Evolutionary conservation across 2,888 invertebrate genomes (phyloP).

Genomic region (Microplitis manilae): DNA sequence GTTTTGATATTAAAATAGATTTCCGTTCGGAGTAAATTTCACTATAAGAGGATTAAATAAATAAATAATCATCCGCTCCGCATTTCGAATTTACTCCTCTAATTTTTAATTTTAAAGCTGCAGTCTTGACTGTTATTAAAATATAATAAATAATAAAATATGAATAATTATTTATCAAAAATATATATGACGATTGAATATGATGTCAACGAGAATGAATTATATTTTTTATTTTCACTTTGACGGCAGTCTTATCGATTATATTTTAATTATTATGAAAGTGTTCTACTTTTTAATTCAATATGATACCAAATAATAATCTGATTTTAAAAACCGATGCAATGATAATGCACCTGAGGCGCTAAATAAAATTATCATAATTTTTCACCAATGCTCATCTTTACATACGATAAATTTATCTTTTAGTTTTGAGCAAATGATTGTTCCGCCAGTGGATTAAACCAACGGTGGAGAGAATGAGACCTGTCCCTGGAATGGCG

Average conservation of each 20-base stretch:
- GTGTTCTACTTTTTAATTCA: conserved; percentile 14
- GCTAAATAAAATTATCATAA: neutral
- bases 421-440: conserved; percentile 8
- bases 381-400: neutral
- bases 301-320: conserved; percentile 12
- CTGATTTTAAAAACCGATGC: neutral
- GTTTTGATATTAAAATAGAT: no score
- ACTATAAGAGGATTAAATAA: no score
- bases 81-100: no score
- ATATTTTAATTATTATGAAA: conserved; percentile 15
- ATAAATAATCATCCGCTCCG: no score
- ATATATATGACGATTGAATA: neutral
- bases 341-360: neutral
- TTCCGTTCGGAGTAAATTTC: no score
- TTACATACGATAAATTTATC: neutral
- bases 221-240: conserved; percentile 11
- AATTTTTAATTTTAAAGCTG: no score
- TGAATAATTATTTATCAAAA: neutral
- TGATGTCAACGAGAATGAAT: neutral
- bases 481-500: conserved; percentile 15
- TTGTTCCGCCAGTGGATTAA: conserved; percentile 37
- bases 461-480: conserved; percentile 31
- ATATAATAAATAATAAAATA: neutral
- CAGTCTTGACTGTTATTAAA: no score
- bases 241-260: neutral